These are phyloP conservation scores for Neoitamus cyanurus DNA, from an alignment of 2,888 invertebrate genomes.

Conservation along the genomic window DNA sequence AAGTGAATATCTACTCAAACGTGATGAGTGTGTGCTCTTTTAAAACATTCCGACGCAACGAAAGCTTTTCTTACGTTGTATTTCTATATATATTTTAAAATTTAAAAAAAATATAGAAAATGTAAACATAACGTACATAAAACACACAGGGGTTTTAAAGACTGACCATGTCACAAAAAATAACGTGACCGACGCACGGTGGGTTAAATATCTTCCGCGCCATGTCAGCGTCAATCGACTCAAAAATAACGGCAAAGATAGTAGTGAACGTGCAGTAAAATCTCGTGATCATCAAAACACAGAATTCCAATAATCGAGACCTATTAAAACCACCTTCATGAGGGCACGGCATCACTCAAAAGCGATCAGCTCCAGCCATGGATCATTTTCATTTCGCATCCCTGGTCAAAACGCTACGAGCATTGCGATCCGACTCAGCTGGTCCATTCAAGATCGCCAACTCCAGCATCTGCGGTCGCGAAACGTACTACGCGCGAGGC, in stretches of 20 bases:
- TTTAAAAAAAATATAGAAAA: no score
- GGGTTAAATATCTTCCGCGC: no score
- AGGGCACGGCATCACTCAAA: not conserved
- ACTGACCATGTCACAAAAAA: no score
- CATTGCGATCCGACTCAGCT: not conserved
- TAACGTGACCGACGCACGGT: no score
- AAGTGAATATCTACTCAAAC: no score
- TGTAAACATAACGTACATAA: no score
- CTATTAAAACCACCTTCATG: constrained; percentile 49
- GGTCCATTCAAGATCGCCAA: not conserved
- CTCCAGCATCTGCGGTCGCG: not conserved
- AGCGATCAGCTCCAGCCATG: not conserved
- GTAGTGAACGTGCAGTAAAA: not conserved
- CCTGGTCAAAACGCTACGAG: not conserved
- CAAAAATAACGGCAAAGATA: not conserved
- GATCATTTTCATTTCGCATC: not conserved
- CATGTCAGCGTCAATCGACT: no score
- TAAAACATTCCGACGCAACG: no score
- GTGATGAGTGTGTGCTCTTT: no score
- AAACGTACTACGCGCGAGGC: not conserved
- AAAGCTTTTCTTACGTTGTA: no score
- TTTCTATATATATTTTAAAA: no score
- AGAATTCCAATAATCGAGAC: constrained; percentile 48
- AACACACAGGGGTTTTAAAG: no score
- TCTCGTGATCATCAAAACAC: constrained; percentile 48